A percentile compares a stretch with the other conserved stretches of the same genome.
These are phyloP conservation scores for Balanococcus diminutus DNA, from an alignment of 2,888 invertebrate genomes.

Conservation along the genomic window DNA sequence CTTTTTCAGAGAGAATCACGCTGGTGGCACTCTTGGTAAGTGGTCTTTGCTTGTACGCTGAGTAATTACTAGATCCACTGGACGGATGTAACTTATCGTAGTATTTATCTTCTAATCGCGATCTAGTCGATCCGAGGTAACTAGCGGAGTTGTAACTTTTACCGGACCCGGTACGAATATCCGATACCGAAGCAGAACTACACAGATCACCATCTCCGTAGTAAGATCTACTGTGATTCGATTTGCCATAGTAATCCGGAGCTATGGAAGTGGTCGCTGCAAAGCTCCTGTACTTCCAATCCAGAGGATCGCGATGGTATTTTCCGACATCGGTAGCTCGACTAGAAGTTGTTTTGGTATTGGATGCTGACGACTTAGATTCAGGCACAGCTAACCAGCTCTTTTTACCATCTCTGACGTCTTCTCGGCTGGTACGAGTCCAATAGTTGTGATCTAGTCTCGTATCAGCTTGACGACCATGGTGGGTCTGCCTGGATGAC, in stretches of 20 bases:
- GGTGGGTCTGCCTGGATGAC: background rate
- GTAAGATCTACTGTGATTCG: background rate
- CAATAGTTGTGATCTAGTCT: background rate
- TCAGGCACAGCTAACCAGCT: slow-evolving; percentile 55
- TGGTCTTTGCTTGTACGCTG: slow-evolving; percentile 54
- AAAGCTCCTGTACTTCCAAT: slow-evolving; percentile 59
- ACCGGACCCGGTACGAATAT: background rate
- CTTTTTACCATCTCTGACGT: slow-evolving; percentile 19
- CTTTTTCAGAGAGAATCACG: slow-evolving; percentile 73
- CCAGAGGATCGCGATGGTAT: slow-evolving; percentile 56
- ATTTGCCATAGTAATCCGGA: background rate
- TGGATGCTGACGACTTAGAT: slow-evolving; percentile 39
- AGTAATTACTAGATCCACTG: background rate
- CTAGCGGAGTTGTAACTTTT: background rate
- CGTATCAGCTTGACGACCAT: background rate
- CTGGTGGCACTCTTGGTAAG: slow-evolving; percentile 76
- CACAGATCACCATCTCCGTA: slow-evolving; percentile 61
- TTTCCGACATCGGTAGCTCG: background rate
- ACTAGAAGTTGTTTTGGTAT: slow-evolving; percentile 43
- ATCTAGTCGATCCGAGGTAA: slow-evolving; percentile 67
- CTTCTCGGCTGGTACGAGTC: background rate
- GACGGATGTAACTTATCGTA: slow-evolving; percentile 30
- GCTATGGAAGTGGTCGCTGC: slow-evolving; percentile 59
- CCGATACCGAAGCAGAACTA: background rate
- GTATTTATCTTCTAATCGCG: slow-evolving; percentile 79